Evolutionary conservation across 2,797 vertebrate species (phyloP).

Genomic region (Bryconaethiops microstoma): DNA sequence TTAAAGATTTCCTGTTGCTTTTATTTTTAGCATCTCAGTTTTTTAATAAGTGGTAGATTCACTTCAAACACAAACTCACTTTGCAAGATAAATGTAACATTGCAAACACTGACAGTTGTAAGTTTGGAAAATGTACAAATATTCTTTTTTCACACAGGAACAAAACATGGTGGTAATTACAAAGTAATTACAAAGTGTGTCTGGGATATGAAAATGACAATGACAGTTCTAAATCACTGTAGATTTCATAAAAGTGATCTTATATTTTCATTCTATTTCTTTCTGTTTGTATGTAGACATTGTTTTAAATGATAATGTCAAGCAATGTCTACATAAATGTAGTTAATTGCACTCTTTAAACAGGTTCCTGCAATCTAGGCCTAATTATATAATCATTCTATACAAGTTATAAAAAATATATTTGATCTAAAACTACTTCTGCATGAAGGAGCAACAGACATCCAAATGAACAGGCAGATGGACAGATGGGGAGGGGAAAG

Average conservation of each 20-base stretch:
- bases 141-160: not conserved
- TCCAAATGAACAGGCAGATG: not conserved
- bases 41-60: not conserved
- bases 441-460: not conserved
- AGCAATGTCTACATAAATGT: too few species aligned
- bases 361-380: too few species aligned
- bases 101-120: not conserved
- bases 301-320: too few species aligned
- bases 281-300: too few species aligned
- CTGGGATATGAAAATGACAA: not conserved
- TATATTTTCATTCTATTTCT: too few species aligned
- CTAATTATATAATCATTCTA: too few species aligned
- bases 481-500: not conserved
- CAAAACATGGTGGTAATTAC: not conserved
- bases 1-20: conserved; percentile 11
- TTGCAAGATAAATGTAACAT: too few species aligned
- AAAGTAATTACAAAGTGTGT: not conserved
- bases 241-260: too few species aligned
- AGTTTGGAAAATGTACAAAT: not conserved
- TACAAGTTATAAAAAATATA: not conserved
- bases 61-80: not conserved
- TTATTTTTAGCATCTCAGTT: not conserved
- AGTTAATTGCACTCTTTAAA: too few species aligned
- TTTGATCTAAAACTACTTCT: not conserved
- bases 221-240: not conserved